Base-by-base conservation (phyloP, 1,140 invertebrate species). In the Drosophila nigrodunni region DNA sequence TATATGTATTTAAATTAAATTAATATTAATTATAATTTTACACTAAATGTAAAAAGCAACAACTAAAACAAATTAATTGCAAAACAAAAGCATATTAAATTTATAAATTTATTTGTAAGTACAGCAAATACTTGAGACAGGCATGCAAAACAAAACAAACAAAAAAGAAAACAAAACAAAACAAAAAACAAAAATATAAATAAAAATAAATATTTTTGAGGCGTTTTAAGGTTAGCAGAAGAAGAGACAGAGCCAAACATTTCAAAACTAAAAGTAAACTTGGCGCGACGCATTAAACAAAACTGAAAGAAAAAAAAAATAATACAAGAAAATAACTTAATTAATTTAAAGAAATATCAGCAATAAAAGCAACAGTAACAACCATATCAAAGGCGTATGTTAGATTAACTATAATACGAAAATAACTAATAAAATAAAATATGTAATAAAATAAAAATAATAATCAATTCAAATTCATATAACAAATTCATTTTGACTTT, bases 381-480 rank as follows among this genome's bases (percentile, higher is more conserved):
- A 90, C 88, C 88, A 90, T 90, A 90, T 90, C 88, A 90, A 90
- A 87, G 87, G 88, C 88, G 88, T 90, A 90, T 89, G 85, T 89
- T 89, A 89, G 78, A 90, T 89, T 80, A 78, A 74, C 59, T 73
- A 85, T 77, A 88, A 87, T 60, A 65, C 72, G 62, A 58, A 80
- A 49, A 57, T 62, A 64, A 58, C 49, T 77, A 58, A 73, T 54
- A 57, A 58, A 46, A 15, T 15, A 49, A 69, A 67, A 67, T 52
- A 59, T 13, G n/a, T 43, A 71, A 58, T 67, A 57, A 70, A 30
- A 65, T 57, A 34, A 64, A 54, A 73, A 39, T 39, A 13, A 43
- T 43, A 43, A 43, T 30, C 11, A 59, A 37, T 39, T 8, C 34
- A 62, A 50, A 37, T 15, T 49, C 18, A 61, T 9, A 49, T 30